Evolutionary conservation across 2,113 vertebrate species (phyloP), one percentile per base, ranked within the genome.

Genomic region (Oryzias melastigma): DNA sequence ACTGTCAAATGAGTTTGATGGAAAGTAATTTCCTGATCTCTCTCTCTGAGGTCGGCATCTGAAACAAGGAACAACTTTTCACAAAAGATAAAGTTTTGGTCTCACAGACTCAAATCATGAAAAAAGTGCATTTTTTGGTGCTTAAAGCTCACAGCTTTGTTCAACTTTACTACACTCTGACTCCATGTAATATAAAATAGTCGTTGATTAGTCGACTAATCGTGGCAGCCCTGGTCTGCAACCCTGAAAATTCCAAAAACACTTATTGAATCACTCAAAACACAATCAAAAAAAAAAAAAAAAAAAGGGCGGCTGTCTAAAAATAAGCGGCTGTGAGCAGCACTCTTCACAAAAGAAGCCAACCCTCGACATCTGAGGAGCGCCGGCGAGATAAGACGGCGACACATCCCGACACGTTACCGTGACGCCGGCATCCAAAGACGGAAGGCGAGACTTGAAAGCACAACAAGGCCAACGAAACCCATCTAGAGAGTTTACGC

Each of bases 231-330:
- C n/a, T 73, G 40, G 65, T 66, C 74, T 78, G 58, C 56, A 73
- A 81, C 60, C 43, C 50, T 1, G 65, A 29, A 58, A 75, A 71
- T 60, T 72, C 27, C 35, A 64, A n/a, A 57, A 77, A 65, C 57
- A 58, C 51, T 68, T 74, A 82, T 76, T 69, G 65, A 65, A 71
- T 80, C 73, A 70, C 52, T 80, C 60, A 68, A 48, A 76, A 65
- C 51, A 68, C 71, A 80, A 80, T 80, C 81, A 57, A 73, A 10
- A 12, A 1, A 8, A 35, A 35, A 35, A 2, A 35, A 35, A 35
- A 29, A 7, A 5, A 29, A 0, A 7, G 4, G 22, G 7, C 43
- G 59, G 18, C 46, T 13, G 55, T 63, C 77, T 81, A 66, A 71
- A 82, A 78, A 83, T 78, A 88, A 79, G 67, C 20, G 40, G 20